Base-by-base conservation (phyloP, 1,140 invertebrate species). In the Steinernema khuongi region DNA sequence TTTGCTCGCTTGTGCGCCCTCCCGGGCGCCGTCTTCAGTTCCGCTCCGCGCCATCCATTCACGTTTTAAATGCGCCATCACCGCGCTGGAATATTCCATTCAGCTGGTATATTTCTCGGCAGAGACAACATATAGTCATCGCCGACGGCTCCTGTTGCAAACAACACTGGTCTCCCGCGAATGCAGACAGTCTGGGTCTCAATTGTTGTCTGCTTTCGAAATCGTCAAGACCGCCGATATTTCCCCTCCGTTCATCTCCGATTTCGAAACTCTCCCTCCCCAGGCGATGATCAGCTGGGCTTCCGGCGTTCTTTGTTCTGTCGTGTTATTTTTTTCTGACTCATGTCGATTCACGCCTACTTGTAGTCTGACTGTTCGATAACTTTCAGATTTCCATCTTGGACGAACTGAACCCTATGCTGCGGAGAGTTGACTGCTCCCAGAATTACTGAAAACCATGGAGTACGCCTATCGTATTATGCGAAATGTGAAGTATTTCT, bases 381-480 rank as follows among this genome's bases (percentile, higher is more conserved):
- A 41, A 41, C n/a, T 41, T 41, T 60, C n/a, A n/a, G n/a, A n/a
- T n/a, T 7, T 60, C 50, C 26, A 22, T 60, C 26, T 60, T 26
- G 26, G 50, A 22, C 19, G 50, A 41, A 7, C n/a, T n/a, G n/a
- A n/a, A n/a, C n/a, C n/a, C n/a, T n/a, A n/a, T n/a, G n/a, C n/a
- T n/a, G n/a, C n/a, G n/a, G n/a, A n/a, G n/a, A n/a, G n/a, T n/a
- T 60, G 36, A 41, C 19, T 22, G 19, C 7, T 26, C 50, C 26
- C 50, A n/a, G n/a, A 43, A 43, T 17, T 60, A 22, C 50, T 60
- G 50, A 60, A 60, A 22, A n/a, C 36, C 36, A 83, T 83, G 82
- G 77, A 83, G 72, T 85, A 85, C 68, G 81, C 83, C 1, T 85
- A 81, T 68, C 75, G 74, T 41, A 68, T 85, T 67, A 29, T 79